phyloP scores from a whole-genome alignment of 1,140 invertebrate genomes.

The Drosophila ambigua region DNA sequence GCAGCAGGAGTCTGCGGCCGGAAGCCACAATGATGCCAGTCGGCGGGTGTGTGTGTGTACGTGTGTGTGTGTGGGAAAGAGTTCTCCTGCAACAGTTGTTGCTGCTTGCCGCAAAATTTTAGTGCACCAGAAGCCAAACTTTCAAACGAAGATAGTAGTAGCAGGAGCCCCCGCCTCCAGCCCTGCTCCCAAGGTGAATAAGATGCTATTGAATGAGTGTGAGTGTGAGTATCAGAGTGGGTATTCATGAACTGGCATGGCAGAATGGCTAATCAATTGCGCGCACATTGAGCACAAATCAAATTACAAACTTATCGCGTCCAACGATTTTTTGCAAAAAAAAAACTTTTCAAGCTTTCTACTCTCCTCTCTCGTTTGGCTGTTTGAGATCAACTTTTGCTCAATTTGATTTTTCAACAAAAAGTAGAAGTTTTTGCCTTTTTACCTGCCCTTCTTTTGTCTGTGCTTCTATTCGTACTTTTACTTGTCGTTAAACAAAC shows the following conservation, averaged over 20 bases:
- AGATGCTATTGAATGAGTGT: slow-evolving; percentile 33
- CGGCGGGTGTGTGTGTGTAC: slow-evolving; percentile 3
- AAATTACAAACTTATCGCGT: slow-evolving; percentile 79
- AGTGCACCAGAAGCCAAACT: slow-evolving; percentile 37
- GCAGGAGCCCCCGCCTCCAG: background rate
- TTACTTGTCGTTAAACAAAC: slow-evolving; percentile 82
- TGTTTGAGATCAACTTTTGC: slow-evolving; percentile 70
- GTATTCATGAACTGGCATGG: slow-evolving; percentile 63
- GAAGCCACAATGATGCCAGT: slow-evolving; percentile 20
- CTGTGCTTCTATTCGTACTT: slow-evolving; percentile 36
- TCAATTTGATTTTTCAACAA: slow-evolving; percentile 80
- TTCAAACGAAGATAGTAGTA: slow-evolving; percentile 39
- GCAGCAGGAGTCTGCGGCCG: slow-evolving; percentile 64
- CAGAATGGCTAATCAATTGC: slow-evolving; percentile 80
- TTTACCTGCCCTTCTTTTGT: slow-evolving; percentile 66
- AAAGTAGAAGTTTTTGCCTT: slow-evolving; percentile 55
- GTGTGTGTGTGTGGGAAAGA: slow-evolving; percentile 7
- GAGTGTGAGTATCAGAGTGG: slow-evolving; percentile 22
- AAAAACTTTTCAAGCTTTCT: slow-evolving; percentile 21
- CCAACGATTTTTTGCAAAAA: slow-evolving; percentile 39
- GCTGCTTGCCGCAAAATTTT: slow-evolving; percentile 51
- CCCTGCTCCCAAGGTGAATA: slow-evolving; percentile 33
- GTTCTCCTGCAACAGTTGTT: slow-evolving; percentile 72
- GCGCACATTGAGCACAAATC: slow-evolving; percentile 77
- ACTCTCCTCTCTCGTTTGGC: slow-evolving; percentile 34